phyloP scores from a whole-genome alignment of 2,113 vertebrate species.

The Neotragus moschatus region DNA sequence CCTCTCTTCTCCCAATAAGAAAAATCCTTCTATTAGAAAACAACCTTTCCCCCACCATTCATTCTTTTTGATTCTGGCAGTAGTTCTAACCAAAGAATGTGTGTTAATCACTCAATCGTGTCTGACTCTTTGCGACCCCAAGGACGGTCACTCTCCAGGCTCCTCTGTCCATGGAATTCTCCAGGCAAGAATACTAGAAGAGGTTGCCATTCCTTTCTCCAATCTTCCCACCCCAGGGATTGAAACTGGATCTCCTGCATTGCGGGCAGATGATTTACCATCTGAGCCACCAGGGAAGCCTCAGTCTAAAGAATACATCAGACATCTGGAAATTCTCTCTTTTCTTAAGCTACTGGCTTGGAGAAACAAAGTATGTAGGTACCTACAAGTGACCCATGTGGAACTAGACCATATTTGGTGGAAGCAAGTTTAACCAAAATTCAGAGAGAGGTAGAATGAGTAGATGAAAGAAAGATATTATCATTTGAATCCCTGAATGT shows the following conservation, averaged over 20 bases:
- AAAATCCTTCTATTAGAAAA: background rate
- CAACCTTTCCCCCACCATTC: background rate
- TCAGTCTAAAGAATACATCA: background rate
- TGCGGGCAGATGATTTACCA: background rate
- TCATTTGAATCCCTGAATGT: background rate
- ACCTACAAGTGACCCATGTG: background rate
- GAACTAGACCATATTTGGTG: background rate
- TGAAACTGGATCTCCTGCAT: background rate
- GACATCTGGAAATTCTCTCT: background rate
- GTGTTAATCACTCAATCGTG: background rate
- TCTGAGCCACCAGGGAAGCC: background rate
- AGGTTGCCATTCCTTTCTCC: background rate
- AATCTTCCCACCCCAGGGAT: background rate
- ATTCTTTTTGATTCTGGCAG: background rate
- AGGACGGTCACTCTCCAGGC: background rate
- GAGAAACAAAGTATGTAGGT: background rate
- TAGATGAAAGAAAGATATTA: background rate
- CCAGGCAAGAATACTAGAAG: background rate
- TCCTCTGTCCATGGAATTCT: background rate
- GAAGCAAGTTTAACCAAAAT: background rate
- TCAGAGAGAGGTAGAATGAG: background rate
- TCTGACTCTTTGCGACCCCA: background rate
- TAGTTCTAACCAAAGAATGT: background rate
- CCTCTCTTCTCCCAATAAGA: background rate
- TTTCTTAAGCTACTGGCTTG: background rate